A percentile compares a stretch with the other conserved stretches of the same genome.
Conservation (phyloP, 2,113 vertebrate genomes). For the Thamnaconus septentrionalis region DNA sequence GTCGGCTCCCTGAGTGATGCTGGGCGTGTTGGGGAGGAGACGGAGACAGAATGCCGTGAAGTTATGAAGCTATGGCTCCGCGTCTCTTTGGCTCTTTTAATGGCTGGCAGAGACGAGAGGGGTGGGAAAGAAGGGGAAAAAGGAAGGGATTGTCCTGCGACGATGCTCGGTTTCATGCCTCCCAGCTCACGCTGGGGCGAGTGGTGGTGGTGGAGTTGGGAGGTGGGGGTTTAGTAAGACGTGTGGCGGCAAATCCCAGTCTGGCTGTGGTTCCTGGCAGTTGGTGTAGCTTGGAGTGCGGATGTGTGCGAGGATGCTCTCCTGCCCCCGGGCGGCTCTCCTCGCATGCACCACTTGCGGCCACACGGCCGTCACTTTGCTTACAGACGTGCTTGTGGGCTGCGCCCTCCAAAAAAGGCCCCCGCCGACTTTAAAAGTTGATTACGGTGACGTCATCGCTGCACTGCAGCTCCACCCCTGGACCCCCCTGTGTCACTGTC, state of each 20-base stretch:
- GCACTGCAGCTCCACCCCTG: constrained; percentile 65
- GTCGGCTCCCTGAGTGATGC: constrained; percentile 37
- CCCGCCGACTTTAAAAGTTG: constrained; percentile 44
- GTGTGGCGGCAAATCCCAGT: constrained; percentile 53
- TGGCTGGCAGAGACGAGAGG: background rate
- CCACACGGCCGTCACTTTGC: constrained; percentile 41
- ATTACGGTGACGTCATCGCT: constrained; percentile 71
- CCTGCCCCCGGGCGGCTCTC: too few relatives aligned
- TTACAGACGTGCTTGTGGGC: constrained; percentile 61
- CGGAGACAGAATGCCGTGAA: background rate
- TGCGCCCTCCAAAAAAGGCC: constrained; percentile 48
- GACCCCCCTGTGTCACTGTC: constrained; percentile 49
- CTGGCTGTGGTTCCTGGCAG: constrained; percentile 4
- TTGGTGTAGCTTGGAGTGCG: background rate
- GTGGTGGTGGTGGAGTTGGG: background rate
- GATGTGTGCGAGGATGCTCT: constrained; percentile 14
- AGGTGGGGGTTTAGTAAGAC: constrained; percentile 55
- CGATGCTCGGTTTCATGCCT: constrained; percentile 64
- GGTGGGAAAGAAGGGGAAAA: constrained; percentile 8
- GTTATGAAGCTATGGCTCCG: too few relatives aligned
- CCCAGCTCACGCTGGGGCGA: constrained; percentile 37
- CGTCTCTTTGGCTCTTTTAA: too few relatives aligned
- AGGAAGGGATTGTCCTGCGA: constrained; percentile 29
- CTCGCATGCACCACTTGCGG: constrained; percentile 29
- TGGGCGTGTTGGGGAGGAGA: constrained; percentile 49